Percentiles rank a stretch among this genome's conserved stretches.
Evolutionary conservation across 2,797 vertebrate genomes (phyloP).

Genomic region (Mus caroli): DNA sequence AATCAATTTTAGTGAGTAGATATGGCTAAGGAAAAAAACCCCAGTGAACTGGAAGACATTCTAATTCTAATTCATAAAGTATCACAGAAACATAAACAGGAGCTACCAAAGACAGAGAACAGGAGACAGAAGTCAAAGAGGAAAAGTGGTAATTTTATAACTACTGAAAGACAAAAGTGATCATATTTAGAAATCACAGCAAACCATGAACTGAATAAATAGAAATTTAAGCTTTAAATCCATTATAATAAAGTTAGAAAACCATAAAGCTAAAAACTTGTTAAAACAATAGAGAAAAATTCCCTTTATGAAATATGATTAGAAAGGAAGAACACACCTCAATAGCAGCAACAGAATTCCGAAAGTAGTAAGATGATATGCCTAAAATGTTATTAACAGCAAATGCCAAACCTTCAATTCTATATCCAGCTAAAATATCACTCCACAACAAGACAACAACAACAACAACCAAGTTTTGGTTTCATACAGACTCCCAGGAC

Average conservation of each 20-base stretch:
- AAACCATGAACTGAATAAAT: constrained; percentile 39
- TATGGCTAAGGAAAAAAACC: constrained; percentile 25
- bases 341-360: not conserved
- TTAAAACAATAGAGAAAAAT: constrained; percentile 18
- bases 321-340: not conserved
- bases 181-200: constrained; percentile 16
- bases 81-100: constrained; percentile 39
- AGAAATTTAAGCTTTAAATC: not conserved
- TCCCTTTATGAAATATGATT: not conserved
- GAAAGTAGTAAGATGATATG: constrained; percentile 9
- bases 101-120: constrained; percentile 18
- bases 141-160: not conserved
- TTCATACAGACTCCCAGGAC: not conserved
- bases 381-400: constrained; percentile 1
- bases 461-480: not conserved
- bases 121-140: not conserved
- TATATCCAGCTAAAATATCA: not conserved
- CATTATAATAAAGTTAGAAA: constrained; percentile 11
- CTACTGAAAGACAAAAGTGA: constrained; percentile 25
- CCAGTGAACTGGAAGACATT: constrained; percentile 5
- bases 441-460: not conserved
- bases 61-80: constrained; percentile 25
- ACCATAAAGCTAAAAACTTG: constrained; percentile 5
- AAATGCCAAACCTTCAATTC: not conserved
- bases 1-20: constrained; percentile 61